Conservation (phyloP, 2,113 vertebrate species). For the Petrocephalus zakoni region DNA sequence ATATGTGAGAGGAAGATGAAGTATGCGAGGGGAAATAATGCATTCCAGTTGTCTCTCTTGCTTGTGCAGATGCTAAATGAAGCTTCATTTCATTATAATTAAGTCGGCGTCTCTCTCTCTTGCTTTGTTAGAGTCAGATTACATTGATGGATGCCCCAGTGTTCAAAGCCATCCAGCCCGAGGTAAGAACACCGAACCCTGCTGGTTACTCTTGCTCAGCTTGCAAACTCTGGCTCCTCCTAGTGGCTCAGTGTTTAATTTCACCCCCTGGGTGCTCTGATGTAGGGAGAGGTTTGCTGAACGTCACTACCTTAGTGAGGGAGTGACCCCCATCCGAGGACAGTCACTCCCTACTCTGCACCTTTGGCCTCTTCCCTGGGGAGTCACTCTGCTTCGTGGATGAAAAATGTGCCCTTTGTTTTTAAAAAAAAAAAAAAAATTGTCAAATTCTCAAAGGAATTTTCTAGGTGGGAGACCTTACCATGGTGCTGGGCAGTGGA, state of each 20-base stretch:
- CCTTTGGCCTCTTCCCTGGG: background rate
- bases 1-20: too few relatives aligned
- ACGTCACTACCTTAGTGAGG: background rate
- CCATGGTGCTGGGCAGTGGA: background rate
- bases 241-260: background rate
- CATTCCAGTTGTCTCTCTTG: background rate
- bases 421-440: background rate
- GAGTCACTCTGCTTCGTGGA: background rate
- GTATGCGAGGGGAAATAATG: background rate
- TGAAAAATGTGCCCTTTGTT: background rate
- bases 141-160: constrained; percentile 75
- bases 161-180: constrained; percentile 79
- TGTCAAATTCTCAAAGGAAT: background rate
- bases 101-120: background rate
- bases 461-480: background rate
- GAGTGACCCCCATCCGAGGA: background rate
- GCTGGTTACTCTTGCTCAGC: background rate
- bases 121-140: constrained; percentile 70
- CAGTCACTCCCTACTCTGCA: background rate
- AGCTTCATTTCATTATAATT: background rate
- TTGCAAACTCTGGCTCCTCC: background rate
- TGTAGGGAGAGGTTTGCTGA: background rate
- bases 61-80: background rate
- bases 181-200: constrained; percentile 53
- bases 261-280: background rate